Conservation (phyloP, 1,140 invertebrate species). For the Trichonephila inaurata region DNA sequence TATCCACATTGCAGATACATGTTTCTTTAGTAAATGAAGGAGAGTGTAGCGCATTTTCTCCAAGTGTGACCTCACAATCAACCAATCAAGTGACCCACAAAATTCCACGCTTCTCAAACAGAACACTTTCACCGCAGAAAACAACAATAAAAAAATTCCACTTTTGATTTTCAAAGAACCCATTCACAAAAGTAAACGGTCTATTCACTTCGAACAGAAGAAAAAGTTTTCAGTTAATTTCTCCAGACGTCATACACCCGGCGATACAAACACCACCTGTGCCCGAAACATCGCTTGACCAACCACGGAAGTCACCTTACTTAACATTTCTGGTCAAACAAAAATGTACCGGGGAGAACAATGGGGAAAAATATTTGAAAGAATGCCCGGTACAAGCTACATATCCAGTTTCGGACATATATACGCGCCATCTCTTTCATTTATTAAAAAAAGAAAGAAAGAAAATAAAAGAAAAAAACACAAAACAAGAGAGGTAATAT, state of each 20-base stretch:
- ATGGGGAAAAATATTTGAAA: neutral
- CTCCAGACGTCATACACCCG: neutral
- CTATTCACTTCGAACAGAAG: no score
- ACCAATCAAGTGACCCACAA: no score
- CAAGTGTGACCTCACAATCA: no score
- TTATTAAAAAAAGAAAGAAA: neutral
- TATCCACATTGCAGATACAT: no score
- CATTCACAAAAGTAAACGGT: no score
- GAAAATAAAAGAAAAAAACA: no score
- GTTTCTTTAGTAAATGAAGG: no score
- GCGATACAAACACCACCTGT: neutral
- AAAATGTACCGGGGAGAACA: conserved; percentile 5
- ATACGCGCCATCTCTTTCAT: neutral
- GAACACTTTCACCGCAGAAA: no score
- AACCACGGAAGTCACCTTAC: conserved; percentile 45
- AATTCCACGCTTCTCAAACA: no score
- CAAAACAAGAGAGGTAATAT: neutral
- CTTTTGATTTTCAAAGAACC: no score
- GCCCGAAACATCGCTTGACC: conserved; percentile 31
- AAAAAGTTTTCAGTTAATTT: neutral
- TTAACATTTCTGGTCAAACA: neutral
- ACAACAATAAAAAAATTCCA: no score
- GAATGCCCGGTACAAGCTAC: neutral
- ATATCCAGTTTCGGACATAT: conserved; percentile 36
- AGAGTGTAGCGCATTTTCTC: no score